phyloP scores from a whole-genome alignment of 1,140 invertebrate species.

The Scaptomyza graminum region DNA sequence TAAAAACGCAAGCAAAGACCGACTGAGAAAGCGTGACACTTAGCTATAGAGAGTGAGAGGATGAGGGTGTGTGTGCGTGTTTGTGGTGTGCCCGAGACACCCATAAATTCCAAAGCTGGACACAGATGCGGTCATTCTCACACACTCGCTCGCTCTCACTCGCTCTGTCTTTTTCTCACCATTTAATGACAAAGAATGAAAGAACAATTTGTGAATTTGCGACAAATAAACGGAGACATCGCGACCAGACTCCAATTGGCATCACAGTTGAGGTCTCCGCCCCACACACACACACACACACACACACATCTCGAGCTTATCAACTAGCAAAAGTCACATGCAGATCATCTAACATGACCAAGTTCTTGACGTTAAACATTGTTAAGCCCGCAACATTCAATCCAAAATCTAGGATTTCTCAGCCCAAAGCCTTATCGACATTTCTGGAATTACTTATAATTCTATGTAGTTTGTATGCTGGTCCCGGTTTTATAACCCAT shows the following conservation, averaged over 20 bases:
- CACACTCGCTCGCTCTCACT: slow-evolving; percentile 22
- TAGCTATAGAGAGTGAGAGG: slow-evolving; percentile 15
- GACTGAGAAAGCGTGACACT: slow-evolving; percentile 34
- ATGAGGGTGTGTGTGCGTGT: slow-evolving; percentile 1
- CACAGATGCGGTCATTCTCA: slow-evolving; percentile 62
- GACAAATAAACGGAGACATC: slow-evolving; percentile 80
- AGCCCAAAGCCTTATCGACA: not conserved
- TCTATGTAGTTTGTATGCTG: slow-evolving; percentile 5
- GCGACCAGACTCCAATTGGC: slow-evolving; percentile 78
- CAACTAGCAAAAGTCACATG: slow-evolving; percentile 18
- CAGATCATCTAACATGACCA: slow-evolving; percentile 7
- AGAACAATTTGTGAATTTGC: slow-evolving; percentile 79
- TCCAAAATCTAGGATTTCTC: not conserved
- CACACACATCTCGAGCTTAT: not conserved
- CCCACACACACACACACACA: slow-evolving; percentile 1
- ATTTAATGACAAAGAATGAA: slow-evolving; percentile 81
- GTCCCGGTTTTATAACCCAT: not conserved
- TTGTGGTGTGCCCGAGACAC: slow-evolving; percentile 53
- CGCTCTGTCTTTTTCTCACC: slow-evolving; percentile 27
- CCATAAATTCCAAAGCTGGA: slow-evolving; percentile 68
- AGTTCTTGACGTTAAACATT: slow-evolving; percentile 19
- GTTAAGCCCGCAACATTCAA: not conserved
- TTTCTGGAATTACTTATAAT: not conserved
- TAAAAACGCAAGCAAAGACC: slow-evolving; percentile 55
- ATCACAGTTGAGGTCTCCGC: slow-evolving; percentile 36